Conservation (phyloP, 1,140 invertebrate species). For the Drosophila lowei region DNA sequence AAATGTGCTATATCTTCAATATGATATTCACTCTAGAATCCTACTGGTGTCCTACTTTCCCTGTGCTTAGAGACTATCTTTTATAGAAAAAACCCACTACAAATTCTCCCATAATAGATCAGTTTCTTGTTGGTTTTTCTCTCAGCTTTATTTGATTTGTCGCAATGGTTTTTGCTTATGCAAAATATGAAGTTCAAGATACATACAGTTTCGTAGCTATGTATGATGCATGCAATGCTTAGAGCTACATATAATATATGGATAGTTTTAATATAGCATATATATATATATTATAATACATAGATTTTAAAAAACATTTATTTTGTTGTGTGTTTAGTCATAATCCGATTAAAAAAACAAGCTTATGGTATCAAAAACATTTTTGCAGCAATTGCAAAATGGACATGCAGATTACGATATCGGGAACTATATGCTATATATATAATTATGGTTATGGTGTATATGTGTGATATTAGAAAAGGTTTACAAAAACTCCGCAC, state of each 20-base stretch:
- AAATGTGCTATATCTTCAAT: too few species aligned
- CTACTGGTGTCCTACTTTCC: too few species aligned
- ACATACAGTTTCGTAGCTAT: constrained; percentile 45
- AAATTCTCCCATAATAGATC: background rate
- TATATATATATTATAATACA: constrained; percentile 44
- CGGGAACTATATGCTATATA: constrained; percentile 36
- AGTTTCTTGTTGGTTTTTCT: constrained; percentile 19
- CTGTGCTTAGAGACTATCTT: too few species aligned
- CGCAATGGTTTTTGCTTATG: constrained; percentile 38
- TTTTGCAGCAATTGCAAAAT: constrained; percentile 37
- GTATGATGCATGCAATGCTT: constrained; percentile 60
- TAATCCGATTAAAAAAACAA: constrained; percentile 45
- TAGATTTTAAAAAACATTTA: constrained; percentile 49
- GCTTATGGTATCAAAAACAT: constrained; percentile 45
- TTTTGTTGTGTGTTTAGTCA: constrained; percentile 5
- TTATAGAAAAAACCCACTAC: too few species aligned
- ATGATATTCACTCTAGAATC: too few species aligned
- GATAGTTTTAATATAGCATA: constrained; percentile 45
- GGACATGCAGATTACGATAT: constrained; percentile 35
- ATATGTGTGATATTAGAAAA: constrained; percentile 66
- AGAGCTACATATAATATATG: constrained; percentile 58
- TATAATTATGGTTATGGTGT: constrained; percentile 30
- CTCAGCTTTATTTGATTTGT: constrained; percentile 73
- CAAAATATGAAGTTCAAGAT: constrained; percentile 63
- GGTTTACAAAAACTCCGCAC: constrained; percentile 56